phyloP scores from a whole-genome alignment of 2,797 vertebrate species.

The Gallinago nigripennis region DNA sequence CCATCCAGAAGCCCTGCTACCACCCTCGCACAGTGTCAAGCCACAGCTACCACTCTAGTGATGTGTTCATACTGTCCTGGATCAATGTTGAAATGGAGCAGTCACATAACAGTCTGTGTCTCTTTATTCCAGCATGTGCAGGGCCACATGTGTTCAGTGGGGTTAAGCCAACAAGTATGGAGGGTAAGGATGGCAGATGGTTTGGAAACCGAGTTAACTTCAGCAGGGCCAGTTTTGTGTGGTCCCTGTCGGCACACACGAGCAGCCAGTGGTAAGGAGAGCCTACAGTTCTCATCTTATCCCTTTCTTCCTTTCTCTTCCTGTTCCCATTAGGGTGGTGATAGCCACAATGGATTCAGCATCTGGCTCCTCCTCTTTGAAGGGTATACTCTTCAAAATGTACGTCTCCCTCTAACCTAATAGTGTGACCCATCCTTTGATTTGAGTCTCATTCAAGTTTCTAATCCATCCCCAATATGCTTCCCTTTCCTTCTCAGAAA shows the following conservation, averaged over 20 bases:
- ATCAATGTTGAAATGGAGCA: neutral
- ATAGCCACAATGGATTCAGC: neutral
- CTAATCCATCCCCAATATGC: neutral
- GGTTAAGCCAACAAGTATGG: neutral
- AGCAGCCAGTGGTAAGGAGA: neutral
- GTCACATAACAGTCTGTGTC: neutral
- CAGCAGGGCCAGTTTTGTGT: neutral
- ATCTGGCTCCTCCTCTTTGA: neutral
- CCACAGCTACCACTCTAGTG: neutral
- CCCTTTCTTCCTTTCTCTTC: neutral
- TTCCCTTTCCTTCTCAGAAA: neutral
- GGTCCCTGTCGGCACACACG: neutral
- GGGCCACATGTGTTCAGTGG: neutral
- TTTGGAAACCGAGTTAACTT: neutral
- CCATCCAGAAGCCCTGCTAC: neutral
- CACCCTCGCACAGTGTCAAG: neutral
- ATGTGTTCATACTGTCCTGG: neutral
- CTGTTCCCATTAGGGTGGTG: neutral
- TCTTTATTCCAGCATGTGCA: neutral
- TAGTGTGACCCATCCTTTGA: neutral
- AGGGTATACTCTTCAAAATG: neutral
- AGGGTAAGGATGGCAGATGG: neutral
- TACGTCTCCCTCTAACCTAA: neutral
- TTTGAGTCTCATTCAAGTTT: neutral
- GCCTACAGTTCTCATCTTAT: neutral